Conservation (phyloP, 2,888 invertebrate species). For the Caenorhabditis sp. region DNA sequence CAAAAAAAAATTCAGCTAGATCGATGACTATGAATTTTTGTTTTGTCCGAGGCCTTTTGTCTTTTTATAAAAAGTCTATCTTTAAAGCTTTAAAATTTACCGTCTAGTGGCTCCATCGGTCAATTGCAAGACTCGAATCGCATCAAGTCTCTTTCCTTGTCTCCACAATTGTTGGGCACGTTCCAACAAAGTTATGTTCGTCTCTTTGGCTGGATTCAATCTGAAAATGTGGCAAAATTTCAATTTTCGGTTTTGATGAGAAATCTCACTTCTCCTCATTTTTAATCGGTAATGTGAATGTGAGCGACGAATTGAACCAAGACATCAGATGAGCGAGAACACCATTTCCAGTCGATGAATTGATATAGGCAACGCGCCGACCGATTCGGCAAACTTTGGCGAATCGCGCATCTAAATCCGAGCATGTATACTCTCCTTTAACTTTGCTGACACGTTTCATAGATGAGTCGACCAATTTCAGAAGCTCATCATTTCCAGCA, state of each 20-base stretch:
- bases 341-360: constrained; percentile 34
- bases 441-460: constrained; percentile 82
- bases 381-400: constrained; percentile 72
- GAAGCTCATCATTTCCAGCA: constrained; percentile 79
- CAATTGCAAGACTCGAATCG: constrained; percentile 42
- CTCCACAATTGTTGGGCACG: constrained; percentile 42
- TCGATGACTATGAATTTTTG: too few species aligned
- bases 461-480: constrained; percentile 79
- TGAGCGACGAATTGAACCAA: constrained; percentile 35
- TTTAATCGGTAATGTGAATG: constrained; percentile 20
- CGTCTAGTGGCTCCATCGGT: constrained; percentile 43
- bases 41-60: neutral
- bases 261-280: constrained; percentile 15
- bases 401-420: constrained; percentile 84
- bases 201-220: constrained; percentile 16
- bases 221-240: constrained; percentile 10
- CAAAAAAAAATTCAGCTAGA: too few species aligned
- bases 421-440: constrained; percentile 88
- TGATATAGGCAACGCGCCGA: constrained; percentile 39
- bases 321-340: constrained; percentile 39
- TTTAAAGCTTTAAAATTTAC: constrained; percentile 8
- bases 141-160: constrained; percentile 36
- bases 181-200: constrained; percentile 41
- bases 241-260: neutral
- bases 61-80: neutral